A percentile compares a stretch with the other conserved stretches of the same genome.
These are phyloP conservation scores for Hylyphantes graminicola DNA, from an alignment of 1,140 invertebrate genomes.

Conservation along the genomic window DNA sequence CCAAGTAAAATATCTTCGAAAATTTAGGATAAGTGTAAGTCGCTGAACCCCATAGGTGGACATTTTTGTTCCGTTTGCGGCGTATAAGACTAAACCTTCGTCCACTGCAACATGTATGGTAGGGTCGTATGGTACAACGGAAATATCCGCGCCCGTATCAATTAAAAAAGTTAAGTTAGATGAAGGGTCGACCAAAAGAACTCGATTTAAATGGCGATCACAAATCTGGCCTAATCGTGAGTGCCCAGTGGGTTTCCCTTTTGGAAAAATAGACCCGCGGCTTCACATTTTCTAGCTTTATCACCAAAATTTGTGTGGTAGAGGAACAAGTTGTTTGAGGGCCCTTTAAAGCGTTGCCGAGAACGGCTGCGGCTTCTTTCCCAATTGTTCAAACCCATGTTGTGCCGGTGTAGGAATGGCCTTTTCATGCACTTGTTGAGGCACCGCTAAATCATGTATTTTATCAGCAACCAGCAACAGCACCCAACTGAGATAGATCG, in stretches of 20 bases:
- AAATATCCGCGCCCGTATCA: background rate
- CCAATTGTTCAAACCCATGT: background rate
- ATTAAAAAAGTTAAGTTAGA: background rate
- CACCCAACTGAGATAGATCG: too few relatives aligned
- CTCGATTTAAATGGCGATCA: background rate
- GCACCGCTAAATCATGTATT: too few relatives aligned
- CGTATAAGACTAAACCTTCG: background rate
- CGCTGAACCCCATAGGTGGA: background rate
- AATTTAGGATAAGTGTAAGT: background rate
- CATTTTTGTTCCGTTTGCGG: background rate
- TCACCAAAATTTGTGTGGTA: background rate
- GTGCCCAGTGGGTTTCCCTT: background rate
- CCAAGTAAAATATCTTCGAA: background rate
- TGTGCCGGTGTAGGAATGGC: too few relatives aligned
- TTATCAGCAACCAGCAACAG: too few relatives aligned
- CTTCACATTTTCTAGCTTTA: background rate
- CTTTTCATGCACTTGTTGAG: too few relatives aligned
- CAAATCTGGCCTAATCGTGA: background rate
- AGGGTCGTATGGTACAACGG: background rate
- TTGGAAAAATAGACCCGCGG: background rate
- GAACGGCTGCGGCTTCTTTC: background rate
- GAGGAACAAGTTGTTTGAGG: background rate
- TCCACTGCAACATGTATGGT: background rate
- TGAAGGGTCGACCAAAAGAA: background rate
- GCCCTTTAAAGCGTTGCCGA: background rate